Conservation (phyloP, 2,113 vertebrate species). For the Osmerus eperlanus region DNA sequence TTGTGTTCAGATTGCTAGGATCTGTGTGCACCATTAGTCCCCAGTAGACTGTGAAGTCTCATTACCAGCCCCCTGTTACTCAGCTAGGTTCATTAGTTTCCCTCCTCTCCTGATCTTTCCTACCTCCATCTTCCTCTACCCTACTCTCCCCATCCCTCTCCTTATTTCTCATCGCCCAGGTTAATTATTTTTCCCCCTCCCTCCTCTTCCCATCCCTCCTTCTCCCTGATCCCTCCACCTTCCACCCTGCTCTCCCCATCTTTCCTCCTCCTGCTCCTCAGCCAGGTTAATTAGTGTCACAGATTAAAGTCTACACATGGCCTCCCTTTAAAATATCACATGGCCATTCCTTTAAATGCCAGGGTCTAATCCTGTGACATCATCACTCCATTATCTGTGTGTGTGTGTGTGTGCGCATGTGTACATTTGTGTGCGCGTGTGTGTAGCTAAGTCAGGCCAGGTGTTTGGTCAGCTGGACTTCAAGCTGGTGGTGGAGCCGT, state of each 20-base stretch:
- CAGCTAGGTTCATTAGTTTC: no score
- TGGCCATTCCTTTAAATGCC: slow-evolving; percentile 61
- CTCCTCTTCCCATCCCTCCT: not conserved
- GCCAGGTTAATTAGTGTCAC: slow-evolving; percentile 69
- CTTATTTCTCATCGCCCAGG: no score
- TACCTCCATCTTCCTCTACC: no score
- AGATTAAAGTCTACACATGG: slow-evolving; percentile 46
- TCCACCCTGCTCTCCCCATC: not conserved
- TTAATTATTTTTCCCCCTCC: no score
- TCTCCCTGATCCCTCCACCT: not conserved
- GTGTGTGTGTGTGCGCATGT: slow-evolving; percentile 1
- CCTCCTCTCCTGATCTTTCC: no score
- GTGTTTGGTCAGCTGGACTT: slow-evolving; percentile 97
- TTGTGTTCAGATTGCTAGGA: not conserved
- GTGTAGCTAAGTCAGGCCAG: slow-evolving; percentile 84
- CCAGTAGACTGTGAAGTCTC: no score
- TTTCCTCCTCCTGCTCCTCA: slow-evolving; percentile 26
- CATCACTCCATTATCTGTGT: slow-evolving; percentile 19
- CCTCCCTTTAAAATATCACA: slow-evolving; percentile 61
- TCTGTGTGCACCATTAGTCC: no score
- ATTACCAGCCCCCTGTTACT: no score
- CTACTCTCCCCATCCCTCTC: no score
- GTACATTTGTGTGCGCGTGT: not conserved
- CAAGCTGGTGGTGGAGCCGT: slow-evolving; percentile 89
- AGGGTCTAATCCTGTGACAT: slow-evolving; percentile 56